A percentile compares a stretch with the other conserved stretches of the same genome.
phyloP scores from a whole-genome alignment of 2,797 vertebrate species.

The Podargus strigoides region DNA sequence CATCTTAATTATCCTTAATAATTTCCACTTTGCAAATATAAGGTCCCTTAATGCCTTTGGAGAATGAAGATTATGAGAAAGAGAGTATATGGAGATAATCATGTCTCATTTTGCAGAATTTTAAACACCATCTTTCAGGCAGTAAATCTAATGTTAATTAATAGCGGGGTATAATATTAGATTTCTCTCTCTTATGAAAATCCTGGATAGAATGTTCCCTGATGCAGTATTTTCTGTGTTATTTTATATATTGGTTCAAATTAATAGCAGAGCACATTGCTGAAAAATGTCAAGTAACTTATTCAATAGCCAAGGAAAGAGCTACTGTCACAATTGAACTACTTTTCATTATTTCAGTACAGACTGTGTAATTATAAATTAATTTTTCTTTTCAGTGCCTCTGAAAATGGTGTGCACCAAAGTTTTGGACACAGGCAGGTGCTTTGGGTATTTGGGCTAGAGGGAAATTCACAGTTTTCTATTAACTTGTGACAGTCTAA shows the following conservation, averaged over 20 bases:
- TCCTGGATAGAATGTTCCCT: neutral
- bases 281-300: neutral
- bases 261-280: neutral
- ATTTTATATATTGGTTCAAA: neutral
- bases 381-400: neutral
- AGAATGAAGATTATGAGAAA: conserved; percentile 50
- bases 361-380: neutral
- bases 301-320: neutral
- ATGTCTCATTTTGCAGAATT: conserved; percentile 47
- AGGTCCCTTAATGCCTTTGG: conserved; percentile 45
- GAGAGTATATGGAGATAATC: conserved; percentile 22
- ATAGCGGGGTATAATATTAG: conserved; percentile 39
- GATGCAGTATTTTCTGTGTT: conserved; percentile 9
- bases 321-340: neutral
- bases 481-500: neutral
- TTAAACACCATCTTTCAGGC: conserved; percentile 32
- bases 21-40: conserved; percentile 58
- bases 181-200: conserved; percentile 33
- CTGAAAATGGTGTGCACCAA: neutral
- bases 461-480: neutral
- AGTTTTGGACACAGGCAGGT: neutral
- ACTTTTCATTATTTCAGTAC: neutral
- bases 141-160: conserved; percentile 55
- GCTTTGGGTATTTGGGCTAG: neutral
- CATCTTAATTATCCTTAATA: conserved; percentile 58